These are phyloP conservation scores for Ciconia stormi DNA, from an alignment of 2,113 vertebrate species.

Conservation along the genomic window DNA sequence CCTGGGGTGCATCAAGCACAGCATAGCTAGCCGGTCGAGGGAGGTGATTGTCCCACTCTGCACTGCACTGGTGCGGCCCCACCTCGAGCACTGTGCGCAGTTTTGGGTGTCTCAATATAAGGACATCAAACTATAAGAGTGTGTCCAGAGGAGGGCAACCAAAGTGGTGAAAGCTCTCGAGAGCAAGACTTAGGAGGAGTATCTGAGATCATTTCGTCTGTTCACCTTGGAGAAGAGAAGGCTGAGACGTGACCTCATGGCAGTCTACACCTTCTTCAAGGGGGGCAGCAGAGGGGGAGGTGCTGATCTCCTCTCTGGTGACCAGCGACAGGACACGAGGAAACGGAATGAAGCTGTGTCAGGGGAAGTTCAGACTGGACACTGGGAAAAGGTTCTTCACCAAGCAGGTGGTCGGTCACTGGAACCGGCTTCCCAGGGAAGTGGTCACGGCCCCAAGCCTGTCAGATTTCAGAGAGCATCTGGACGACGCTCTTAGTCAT, in stretches of 20 bases:
- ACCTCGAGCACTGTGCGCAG: not conserved
- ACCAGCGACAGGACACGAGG: not conserved
- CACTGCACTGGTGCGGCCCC: not conserved
- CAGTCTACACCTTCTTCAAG: not conserved
- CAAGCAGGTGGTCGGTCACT: not conserved
- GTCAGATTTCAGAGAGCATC: not conserved
- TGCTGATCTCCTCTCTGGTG: not conserved
- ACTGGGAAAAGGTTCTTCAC: not conserved
- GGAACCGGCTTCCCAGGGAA: not conserved
- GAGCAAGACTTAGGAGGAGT: too few species aligned
- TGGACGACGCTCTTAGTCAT: not conserved
- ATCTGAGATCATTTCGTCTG: not conserved
- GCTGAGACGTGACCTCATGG: not conserved
- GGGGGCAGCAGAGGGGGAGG: not conserved
- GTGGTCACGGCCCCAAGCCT: not conserved
- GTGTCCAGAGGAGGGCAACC: not conserved
- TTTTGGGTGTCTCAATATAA: not conserved
- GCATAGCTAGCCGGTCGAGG: fast-evolving
- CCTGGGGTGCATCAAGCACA: not conserved
- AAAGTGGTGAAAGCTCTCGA: not conserved
- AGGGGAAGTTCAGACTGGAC: not conserved
- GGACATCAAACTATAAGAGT: not conserved
- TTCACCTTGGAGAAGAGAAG: not conserved
- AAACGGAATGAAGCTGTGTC: not conserved
- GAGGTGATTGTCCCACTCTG: not conserved